These are phyloP conservation scores for Panonychus citri DNA, from an alignment of 1,140 invertebrate genomes.

Conservation along the genomic window DNA sequence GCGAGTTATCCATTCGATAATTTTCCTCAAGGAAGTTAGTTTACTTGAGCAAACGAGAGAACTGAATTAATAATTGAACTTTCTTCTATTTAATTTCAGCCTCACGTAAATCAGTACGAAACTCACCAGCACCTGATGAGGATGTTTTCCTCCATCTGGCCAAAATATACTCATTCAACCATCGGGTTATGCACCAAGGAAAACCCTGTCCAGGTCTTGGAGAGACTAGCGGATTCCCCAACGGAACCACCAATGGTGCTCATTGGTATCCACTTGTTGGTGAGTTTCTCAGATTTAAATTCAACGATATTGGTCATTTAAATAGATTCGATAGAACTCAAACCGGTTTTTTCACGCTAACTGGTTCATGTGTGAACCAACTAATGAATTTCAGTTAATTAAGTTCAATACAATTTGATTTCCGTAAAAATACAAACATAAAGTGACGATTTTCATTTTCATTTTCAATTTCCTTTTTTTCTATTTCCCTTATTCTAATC, in stretches of 20 bases:
- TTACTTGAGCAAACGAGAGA: not conserved
- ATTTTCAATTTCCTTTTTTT: not conserved
- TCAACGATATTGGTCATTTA: too few relatives aligned
- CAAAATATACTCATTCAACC: constrained; percentile 19
- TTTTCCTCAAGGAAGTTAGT: constrained; percentile 8
- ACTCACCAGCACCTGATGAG: constrained; percentile 18
- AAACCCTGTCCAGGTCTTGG: constrained; percentile 8
- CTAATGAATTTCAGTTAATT: too few relatives aligned
- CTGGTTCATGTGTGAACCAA: too few relatives aligned
- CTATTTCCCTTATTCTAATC: not conserved
- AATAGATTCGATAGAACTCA: too few relatives aligned
- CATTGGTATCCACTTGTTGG: constrained; percentile 75
- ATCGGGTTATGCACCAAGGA: constrained; percentile 22
- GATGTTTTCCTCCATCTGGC: constrained; percentile 20
- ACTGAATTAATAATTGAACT: not conserved
- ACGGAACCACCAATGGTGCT: constrained; percentile 76
- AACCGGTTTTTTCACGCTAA: too few relatives aligned
- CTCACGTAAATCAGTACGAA: not conserved
- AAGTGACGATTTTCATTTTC: not conserved
- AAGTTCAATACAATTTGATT: too few relatives aligned
- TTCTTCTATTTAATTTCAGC: not conserved
- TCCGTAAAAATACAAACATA: too few relatives aligned
- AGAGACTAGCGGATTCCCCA: constrained; percentile 40
- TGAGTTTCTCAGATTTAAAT: constrained; percentile 15
- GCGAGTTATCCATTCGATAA: constrained; percentile 31